Evolutionary conservation across 2,113 vertebrate species (phyloP), one percentile per base, ranked within the genome.

Genomic region (Alectura lathami): DNA sequence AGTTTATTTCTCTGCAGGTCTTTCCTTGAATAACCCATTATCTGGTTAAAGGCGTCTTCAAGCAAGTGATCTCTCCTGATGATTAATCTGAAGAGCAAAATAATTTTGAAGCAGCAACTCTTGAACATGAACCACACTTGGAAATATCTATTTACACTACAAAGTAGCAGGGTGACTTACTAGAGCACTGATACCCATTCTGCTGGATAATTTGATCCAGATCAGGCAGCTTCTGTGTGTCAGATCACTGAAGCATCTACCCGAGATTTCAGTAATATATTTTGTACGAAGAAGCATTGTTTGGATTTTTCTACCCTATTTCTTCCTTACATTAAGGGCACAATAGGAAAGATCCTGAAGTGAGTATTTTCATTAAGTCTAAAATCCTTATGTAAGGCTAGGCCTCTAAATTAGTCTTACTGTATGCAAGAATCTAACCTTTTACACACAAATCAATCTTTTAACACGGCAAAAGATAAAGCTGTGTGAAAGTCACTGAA

Each of bases 11-110:
- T 98, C 97, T 99, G 99, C 62, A 99, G 97, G 93, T 99, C 99
- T 97, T 99, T 99, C 76, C 99, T 98, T 69, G 99, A 99, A 94
- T 99, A 99, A 83, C 99, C 99, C 99, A 99, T 99, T 92, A 99
- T 99, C 98, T 99, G 99, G 96, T 99, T 99, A 78, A 99, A 99
- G 96, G 99, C 99, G 83, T 99, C 99, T 97, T 99, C 99, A 78
- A 99, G 97, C 91, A 99, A 98, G 96, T 99, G 99, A 94, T 99
- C 99, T 98, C 99, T 98, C 93, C 99, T 98, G 96, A 99, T 99
- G 94, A 99, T 99, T 97, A 99, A 98, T 96, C 99, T 99, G 97
- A 79, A 94, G 67, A 40, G 23, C 26, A 89, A 95, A 86, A 94
- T 48, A 70, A 87, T 75, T 83, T 87, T 78, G 79, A 96, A 92